A percentile compares a stretch with the other conserved stretches of the same genome.
Conservation (phyloP, 2,113 vertebrate species). For the Campylorhamphus procurvoides region DNA sequence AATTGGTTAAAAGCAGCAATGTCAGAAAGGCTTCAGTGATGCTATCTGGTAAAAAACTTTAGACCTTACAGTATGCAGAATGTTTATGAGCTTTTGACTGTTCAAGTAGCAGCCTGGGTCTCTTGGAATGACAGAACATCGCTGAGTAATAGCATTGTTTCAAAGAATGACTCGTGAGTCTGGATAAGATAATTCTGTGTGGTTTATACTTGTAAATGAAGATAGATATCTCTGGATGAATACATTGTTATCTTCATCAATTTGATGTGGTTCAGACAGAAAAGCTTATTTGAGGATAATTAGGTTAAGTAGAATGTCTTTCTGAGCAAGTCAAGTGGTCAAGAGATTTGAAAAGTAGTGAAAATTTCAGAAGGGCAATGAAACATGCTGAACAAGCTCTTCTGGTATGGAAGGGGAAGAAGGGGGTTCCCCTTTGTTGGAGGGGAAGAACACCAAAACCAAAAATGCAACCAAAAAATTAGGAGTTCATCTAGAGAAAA, state of each 20-base stretch:
- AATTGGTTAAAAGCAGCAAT: neutral
- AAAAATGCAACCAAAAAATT: neutral
- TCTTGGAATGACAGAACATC: neutral
- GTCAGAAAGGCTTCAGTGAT: neutral
- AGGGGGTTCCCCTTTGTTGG: neutral
- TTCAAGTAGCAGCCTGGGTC: neutral
- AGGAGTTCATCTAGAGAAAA: neutral
- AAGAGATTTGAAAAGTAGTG: neutral
- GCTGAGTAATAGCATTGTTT: neutral
- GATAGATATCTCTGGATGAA: neutral
- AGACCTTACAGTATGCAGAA: neutral
- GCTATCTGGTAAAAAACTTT: neutral
- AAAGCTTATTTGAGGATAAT: neutral
- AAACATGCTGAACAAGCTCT: neutral
- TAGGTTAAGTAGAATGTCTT: neutral
- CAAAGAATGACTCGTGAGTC: neutral
- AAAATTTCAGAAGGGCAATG: neutral
- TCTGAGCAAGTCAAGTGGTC: neutral
- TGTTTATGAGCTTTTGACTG: neutral
- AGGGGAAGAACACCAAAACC: neutral
- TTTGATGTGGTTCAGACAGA: neutral
- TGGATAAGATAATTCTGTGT: neutral
- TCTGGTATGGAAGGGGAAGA: neutral
- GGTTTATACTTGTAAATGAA: neutral
- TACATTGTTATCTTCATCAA: neutral